Base-by-base conservation (phyloP, 2,888 invertebrate species). In the Drosophila siamana region DNA sequence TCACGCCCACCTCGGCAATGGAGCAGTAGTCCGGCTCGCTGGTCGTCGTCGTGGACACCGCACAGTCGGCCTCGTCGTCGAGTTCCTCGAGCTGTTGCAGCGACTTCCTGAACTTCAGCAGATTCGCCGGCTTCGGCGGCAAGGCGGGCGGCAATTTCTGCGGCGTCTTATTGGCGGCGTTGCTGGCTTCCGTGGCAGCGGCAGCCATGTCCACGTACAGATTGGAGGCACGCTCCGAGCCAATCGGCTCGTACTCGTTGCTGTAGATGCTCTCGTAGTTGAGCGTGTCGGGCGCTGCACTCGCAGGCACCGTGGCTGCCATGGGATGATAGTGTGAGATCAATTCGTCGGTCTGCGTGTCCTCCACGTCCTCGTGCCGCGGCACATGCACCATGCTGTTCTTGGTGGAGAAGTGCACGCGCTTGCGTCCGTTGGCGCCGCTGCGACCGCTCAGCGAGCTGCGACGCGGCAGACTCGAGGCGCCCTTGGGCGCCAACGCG, bases 61-160 rank as follows among this genome's bases (percentile, higher is more conserved):
- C 65, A 60, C 76, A 80, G 15, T 86, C 82, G 30, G 65, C 80
- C 54, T 89, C 86, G 30, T 89, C 86, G 6, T 88, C 83, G 2
- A 44, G 72, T 47, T 89, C 89, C 2, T 87, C 85, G 2, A 90
- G 72, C 43, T 90, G 90, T 8, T 88, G 86, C 46, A 89, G 71
- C 2, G 89, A 89, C 48, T 93, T 94, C 93, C 95, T 93, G 93
- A 95, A 93, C 94, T 95, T 88, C 93, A 95, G 88, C 82, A 95
- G 93, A 92, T 95, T 95, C 78, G 95, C 94, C 84, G 96, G 96
- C 92, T 96, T 96, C 46, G 96, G 95, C 68, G 96, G 96, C 90
- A 97, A 92, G 74, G 96, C 95, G 57, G 96, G 96, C 64, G 96
- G 96, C 74, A 91, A 56, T 68, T 92, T 87, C 16, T 81, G 78